Percentiles rank a stretch among this genome's conserved stretches.
Conservation (phyloP, 2,888 invertebrate species). For the Drosophila helvetica region DNA sequence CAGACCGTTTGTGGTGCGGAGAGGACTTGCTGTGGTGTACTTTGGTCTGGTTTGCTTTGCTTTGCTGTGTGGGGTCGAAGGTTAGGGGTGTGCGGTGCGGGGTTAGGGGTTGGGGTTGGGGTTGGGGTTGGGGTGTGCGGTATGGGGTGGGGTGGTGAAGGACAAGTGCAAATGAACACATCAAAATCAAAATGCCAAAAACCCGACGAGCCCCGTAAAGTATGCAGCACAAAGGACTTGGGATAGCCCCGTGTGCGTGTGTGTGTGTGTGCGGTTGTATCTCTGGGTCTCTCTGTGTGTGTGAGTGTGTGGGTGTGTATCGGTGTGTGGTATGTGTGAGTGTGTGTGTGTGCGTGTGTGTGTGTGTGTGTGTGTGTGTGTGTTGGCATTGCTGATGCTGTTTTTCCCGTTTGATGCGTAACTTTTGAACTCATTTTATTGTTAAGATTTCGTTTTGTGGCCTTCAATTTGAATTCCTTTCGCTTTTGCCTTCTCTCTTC, state of each 20-base stretch:
- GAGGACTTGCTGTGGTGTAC: slow-evolving; percentile 2
- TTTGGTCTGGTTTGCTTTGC: background rate
- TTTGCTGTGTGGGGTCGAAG: background rate
- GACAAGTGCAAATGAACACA: slow-evolving; percentile 66
- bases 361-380: slow-evolving; percentile 24
- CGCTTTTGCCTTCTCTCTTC: slow-evolving; percentile 40
- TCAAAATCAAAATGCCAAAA: slow-evolving; percentile 68
- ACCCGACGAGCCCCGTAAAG: background rate
- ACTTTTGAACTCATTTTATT: slow-evolving; percentile 67
- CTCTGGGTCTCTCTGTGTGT: background rate
- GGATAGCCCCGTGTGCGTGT: slow-evolving; percentile 3
- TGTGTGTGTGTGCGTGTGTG: slow-evolving; percentile 14
- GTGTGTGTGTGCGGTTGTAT: slow-evolving; percentile 4
- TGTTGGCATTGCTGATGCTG: background rate
- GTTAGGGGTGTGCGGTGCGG: background rate
- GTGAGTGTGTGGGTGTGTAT: slow-evolving; percentile 12
- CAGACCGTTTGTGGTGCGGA: background rate
- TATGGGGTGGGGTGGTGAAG: slow-evolving; percentile 1
- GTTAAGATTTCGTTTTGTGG: slow-evolving; percentile 63
- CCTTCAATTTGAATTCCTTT: slow-evolving; percentile 71
- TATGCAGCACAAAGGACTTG: background rate
- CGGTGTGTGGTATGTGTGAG: slow-evolving; percentile 7
- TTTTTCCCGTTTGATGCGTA: slow-evolving; percentile 37
- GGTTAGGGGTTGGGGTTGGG: slow-evolving; percentile 10
- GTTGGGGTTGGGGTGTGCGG: background rate